Evolutionary conservation across 1,140 invertebrate species (phyloP), one percentile per base, ranked within the genome.

Genomic region (Trichonephila clavipes): DNA sequence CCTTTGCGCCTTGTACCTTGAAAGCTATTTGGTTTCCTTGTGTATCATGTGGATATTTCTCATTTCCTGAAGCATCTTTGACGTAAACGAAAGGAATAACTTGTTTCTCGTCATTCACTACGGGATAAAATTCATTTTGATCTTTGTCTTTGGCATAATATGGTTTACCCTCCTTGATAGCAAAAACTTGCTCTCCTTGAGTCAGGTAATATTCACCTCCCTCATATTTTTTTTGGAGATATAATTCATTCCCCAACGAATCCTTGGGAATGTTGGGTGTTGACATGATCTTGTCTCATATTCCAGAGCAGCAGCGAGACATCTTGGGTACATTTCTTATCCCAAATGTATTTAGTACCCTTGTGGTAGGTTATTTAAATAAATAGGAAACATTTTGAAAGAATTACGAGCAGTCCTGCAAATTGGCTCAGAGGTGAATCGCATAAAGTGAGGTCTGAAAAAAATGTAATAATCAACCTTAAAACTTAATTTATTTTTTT

Each of bases 1-100:
- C 8, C 4, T 8, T 21, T 66, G 0, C 3, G n/a, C 10, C n/a
- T 6, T 5, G 8, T 51, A 0, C 5, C 5, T n/a, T 10, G 0
- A 66, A 0, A 10, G 64, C 21, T 66, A n/a, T n/a, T 24, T 66
- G 5, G 12, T 66, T 66, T 24, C 64, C 64, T n/a, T 24, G 2
- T 3, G 4, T 1, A 3, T 66, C n/a, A 7, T 8, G 0, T n/a
- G 64, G 64, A 66, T 66, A 66, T 24, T n/a, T 24, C n/a, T 66
- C 64, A 1, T n/a, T 8, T 8, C 24, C 21, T 2, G n/a, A 24
- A 51, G 81, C 81, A 19, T 19, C 19, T 82, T 44, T 19, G 18
- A 40, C 81, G 44, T 82, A 82, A 5, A 16, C 10, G 3, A 18
- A 16, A 2, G n/a, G 34, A 21, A 44, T 10, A 1, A n/a, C 16